These are phyloP conservation scores for Chaitophorus viminalis DNA, from an alignment of 2,888 invertebrate genomes.

Conservation along the genomic window DNA sequence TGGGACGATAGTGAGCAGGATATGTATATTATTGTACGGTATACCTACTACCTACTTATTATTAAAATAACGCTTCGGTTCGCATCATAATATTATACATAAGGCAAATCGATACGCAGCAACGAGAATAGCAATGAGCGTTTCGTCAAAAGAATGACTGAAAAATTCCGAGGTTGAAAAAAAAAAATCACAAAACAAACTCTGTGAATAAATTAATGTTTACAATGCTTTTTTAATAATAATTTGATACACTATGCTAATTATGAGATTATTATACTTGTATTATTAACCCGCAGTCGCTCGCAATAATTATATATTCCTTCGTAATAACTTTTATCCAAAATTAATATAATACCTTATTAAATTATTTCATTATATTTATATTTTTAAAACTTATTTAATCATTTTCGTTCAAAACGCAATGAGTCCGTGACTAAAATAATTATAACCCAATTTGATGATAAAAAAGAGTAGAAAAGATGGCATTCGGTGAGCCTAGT, in stretches of 20 bases:
- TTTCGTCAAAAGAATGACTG: background rate
- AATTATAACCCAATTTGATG: too few relatives aligned
- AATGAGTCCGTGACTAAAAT: too few relatives aligned
- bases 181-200: background rate
- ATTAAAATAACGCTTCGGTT: too few relatives aligned
- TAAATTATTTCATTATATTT: too few relatives aligned
- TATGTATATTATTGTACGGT: background rate
- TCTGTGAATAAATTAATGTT: background rate
- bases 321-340: background rate
- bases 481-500: too few relatives aligned
- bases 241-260: background rate
- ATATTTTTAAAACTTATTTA: too few relatives aligned
- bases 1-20: background rate
- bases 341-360: too few relatives aligned
- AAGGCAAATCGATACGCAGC: too few relatives aligned
- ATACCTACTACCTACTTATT: background rate
- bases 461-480: too few relatives aligned
- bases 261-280: background rate
- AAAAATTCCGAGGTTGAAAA: background rate
- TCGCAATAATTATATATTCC: background rate
- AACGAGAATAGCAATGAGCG: too few relatives aligned
- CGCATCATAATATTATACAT: too few relatives aligned
- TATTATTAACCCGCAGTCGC: background rate
- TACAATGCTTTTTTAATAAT: background rate
- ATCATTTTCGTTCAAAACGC: too few relatives aligned